Base-by-base conservation (phyloP, 2,888 invertebrate species). In the Trichopria drosophilae region DNA sequence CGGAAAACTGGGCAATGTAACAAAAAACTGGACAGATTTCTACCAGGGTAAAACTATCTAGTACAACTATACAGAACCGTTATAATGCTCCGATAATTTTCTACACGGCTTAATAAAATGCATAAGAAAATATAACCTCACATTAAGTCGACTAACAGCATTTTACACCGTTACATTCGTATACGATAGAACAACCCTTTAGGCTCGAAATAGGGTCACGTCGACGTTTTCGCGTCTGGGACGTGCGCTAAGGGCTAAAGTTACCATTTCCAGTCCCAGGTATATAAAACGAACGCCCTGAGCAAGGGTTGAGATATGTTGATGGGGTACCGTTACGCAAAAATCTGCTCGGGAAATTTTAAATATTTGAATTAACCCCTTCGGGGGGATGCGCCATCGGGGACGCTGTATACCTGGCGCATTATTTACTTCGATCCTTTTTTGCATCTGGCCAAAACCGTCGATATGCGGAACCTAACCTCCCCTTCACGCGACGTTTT, bases 321-420 rank as follows among this genome's bases (percentile, higher is more conserved):
- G 37, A 36, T 44, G 45, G 28, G 41, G 37, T 51, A 55, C 67
- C 69, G 71, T 73, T 72, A 64, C 68, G 72, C 71, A 72, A 72
- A 73, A 71, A 66, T 69, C 62, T 57, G 59, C 57, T 53, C 55
- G 64, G 64, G 63, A 70, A 69, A 69, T 73, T 72, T 73, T 70
- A 67, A 73, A 74, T 75, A 74, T 75, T 72, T 71, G 75, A 75
- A 74, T 74, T 72, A 73, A 73, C 60, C 72, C 72, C 67, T 68
- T 65, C 49, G 55, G 46, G 47, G 44, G 34, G 28, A n/a, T n/a
- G n/a, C 19, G 19, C 20, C 47, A 46, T 46, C 51, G 41, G 55
- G 32, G 53, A 51, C 47, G 57, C 57, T 51, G 47, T 58, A 60
- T 69, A 69, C 70, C 70, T 70, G 70, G 20, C 53, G 64, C 53